phyloP scores from a whole-genome alignment of 2,888 invertebrate genomes.

The Choristoneura rosaceana region DNA sequence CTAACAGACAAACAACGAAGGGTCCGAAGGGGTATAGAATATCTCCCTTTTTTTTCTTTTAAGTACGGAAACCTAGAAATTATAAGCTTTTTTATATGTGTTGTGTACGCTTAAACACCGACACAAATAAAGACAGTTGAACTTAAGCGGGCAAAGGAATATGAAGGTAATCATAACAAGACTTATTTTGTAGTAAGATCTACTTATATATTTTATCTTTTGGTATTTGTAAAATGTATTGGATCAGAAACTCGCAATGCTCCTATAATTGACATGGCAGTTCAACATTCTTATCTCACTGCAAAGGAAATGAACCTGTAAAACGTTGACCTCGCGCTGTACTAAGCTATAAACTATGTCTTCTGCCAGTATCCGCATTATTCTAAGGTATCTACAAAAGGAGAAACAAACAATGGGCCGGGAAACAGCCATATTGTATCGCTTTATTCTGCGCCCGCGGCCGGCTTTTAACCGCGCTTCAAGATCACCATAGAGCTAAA shows the following conservation, averaged over 20 bases:
- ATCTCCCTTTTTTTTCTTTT: too few relatives aligned
- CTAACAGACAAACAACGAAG: too few relatives aligned
- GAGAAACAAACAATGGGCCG: conserved; percentile 42
- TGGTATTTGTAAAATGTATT: conserved; percentile 7
- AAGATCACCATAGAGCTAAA: conserved; percentile 20
- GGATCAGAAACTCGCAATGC: not conserved
- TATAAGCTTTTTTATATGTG: not conserved
- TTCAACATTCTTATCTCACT: conserved; percentile 27
- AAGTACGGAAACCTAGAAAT: too few relatives aligned
- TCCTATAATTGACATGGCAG: not conserved
- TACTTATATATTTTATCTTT: not conserved
- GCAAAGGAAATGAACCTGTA: conserved; percentile 27
- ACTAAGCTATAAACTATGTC: conserved; percentile 33
- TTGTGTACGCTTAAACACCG: not conserved
- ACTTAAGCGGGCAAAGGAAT: not conserved
- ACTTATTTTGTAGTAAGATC: not conserved
- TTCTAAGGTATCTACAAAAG: conserved; percentile 38
- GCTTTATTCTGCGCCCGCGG: conserved; percentile 27
- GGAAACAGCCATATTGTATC: conserved; percentile 39
- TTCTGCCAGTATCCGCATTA: conserved; percentile 38
- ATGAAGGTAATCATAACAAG: not conserved
- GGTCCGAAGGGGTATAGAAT: too few relatives aligned
- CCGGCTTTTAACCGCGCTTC: conserved; percentile 30
- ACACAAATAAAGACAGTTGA: not conserved
- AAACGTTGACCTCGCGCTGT: conserved; percentile 33